Evolutionary conservation across 2,113 vertebrate genomes (phyloP).

Genomic region (Lophotis ruficrista): DNA sequence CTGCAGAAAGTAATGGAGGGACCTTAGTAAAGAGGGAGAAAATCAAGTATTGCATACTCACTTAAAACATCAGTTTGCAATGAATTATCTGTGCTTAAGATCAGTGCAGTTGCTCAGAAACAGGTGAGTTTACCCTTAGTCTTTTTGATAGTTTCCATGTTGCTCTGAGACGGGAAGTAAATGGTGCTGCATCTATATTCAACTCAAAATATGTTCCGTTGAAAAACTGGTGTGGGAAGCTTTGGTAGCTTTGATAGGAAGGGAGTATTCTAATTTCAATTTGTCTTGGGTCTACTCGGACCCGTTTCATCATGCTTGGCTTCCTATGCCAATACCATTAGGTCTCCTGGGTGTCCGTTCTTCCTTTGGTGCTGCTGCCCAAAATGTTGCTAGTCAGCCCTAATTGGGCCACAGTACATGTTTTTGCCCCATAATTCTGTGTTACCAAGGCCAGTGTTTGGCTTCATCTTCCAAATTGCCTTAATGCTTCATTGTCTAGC

Average conservation of each 20-base stretch:
- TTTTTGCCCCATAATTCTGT: neutral
- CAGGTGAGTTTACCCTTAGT: neutral
- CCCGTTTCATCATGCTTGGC: neutral
- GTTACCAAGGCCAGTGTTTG: neutral
- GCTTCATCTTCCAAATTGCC: neutral
- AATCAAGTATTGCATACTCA: neutral
- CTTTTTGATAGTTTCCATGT: neutral
- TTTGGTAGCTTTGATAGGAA: neutral
- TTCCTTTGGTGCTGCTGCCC: neutral
- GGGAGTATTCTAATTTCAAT: neutral
- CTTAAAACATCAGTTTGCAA: neutral
- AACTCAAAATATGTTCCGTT: neutral
- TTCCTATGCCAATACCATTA: neutral
- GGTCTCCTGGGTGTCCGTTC: neutral
- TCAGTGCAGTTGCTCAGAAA: neutral
- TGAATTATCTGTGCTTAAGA: neutral
- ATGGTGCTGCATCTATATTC: neutral
- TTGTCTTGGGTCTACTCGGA: neutral
- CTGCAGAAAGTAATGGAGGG: neutral
- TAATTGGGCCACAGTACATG: neutral
- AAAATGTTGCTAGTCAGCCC: neutral
- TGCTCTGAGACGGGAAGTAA: neutral
- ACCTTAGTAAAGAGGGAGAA: neutral
- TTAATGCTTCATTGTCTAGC: neutral
- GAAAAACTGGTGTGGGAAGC: neutral